These are phyloP conservation scores for Chrysolina americana DNA, from an alignment of 2,888 invertebrate genomes.

Conservation along the genomic window DNA sequence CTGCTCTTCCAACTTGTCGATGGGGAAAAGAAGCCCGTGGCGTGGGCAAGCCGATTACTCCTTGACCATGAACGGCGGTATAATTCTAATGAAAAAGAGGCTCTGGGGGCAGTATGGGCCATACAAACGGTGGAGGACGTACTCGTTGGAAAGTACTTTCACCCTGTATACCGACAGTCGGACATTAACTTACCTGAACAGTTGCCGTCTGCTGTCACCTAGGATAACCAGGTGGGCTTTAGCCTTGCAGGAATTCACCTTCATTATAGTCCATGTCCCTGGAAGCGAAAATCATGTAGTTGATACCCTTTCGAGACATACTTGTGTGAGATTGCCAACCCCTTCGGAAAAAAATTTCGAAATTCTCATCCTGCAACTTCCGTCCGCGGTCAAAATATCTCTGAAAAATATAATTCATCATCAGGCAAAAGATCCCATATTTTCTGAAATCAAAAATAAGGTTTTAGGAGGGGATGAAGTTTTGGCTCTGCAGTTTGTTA, in stretches of 20 bases:
- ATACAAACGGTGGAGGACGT: not conserved
- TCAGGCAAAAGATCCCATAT: too few relatives aligned
- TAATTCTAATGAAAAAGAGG: slow-evolving; percentile 17
- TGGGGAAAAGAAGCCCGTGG: not conserved
- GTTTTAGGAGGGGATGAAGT: too few relatives aligned
- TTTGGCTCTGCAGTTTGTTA: too few relatives aligned
- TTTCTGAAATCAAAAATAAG: too few relatives aligned
- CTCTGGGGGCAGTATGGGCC: slow-evolving; percentile 8
- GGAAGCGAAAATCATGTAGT: not conserved
- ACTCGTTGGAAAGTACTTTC: slow-evolving; percentile 13
- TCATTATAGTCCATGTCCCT: not conserved
- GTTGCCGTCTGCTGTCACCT: not conserved
- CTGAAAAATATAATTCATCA: too few relatives aligned
- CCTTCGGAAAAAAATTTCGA: too few relatives aligned
- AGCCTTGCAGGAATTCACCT: not conserved
- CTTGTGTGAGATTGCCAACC: too few relatives aligned
- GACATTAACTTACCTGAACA: slow-evolving; percentile 3
- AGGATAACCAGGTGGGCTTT: slow-evolving; percentile 7
- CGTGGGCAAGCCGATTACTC: slow-evolving; percentile 13
- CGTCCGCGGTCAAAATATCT: too few relatives aligned
- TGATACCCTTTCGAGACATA: not conserved
- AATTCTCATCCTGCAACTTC: too few relatives aligned
- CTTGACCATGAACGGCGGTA: not conserved
- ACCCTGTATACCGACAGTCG: slow-evolving; percentile 22
- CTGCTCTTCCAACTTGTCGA: not conserved